Evolutionary conservation across 2,888 invertebrate genomes (phyloP).

Genomic region (Sipha maydis): DNA sequence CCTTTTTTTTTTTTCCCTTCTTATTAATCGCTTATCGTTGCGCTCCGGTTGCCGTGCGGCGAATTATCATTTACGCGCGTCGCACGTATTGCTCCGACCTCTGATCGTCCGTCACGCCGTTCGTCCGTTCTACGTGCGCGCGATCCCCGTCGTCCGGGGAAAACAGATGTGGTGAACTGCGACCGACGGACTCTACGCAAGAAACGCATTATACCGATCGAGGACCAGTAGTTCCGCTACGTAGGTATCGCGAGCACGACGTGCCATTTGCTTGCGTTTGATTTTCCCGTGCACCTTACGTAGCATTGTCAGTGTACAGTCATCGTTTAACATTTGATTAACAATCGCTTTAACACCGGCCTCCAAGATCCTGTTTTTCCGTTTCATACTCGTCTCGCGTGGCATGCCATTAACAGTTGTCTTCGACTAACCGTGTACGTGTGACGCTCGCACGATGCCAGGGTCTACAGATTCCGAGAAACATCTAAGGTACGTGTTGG

Average conservation of each 20-base stretch:
- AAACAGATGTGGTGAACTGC: background rate
- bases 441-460: slow-evolving; percentile 29
- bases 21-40: too few species aligned
- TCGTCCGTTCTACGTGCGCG: background rate
- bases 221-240: background rate
- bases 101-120: too few species aligned
- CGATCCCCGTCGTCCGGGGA: background rate
- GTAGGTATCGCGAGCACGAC: background rate
- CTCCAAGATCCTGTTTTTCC: background rate
- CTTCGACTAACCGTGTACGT: background rate
- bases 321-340: background rate
- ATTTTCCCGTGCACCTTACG: background rate
- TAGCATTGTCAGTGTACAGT: too few species aligned
- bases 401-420: slow-evolving; percentile 36
- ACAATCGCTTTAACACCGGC: slow-evolving; percentile 10
- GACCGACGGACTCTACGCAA: background rate
- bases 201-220: background rate
- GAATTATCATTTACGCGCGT: too few species aligned
- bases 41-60: too few species aligned
- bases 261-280: background rate
- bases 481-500: slow-evolving; percentile 42
- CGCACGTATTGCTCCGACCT: too few species aligned
- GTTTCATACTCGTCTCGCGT: background rate
- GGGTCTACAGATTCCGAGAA: slow-evolving; percentile 42
- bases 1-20: background rate